phyloP scores from a whole-genome alignment of 2,888 invertebrate species.

The Esperia sulphurella region DNA sequence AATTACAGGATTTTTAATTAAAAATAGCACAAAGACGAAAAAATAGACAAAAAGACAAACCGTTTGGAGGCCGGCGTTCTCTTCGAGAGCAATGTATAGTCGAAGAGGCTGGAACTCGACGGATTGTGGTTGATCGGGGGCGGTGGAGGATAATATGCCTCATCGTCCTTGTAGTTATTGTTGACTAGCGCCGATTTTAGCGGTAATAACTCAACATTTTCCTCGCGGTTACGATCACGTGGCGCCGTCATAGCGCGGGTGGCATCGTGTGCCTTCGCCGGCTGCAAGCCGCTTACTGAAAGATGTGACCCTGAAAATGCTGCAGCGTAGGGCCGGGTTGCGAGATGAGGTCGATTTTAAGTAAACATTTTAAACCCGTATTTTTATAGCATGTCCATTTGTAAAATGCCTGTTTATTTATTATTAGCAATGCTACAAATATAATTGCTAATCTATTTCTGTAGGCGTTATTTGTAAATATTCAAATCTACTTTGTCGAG shows the following conservation, averaged over 20 bases:
- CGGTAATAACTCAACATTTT: conserved; percentile 66
- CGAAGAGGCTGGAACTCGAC: conserved; percentile 57
- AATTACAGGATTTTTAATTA: too few relatives aligned
- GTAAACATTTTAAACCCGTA: not conserved
- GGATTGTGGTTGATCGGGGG: conserved; percentile 53
- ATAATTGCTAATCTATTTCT: not conserved
- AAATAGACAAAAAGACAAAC: conserved; percentile 35
- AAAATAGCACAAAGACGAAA: conserved; percentile 2
- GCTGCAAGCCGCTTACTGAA: conserved; percentile 50
- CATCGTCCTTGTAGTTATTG: conserved; percentile 63
- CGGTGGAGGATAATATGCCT: conserved; percentile 59
- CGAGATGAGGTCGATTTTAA: conserved; percentile 12
- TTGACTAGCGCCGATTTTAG: conserved; percentile 68
- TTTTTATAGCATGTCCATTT: not conserved
- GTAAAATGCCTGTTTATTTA: not conserved
- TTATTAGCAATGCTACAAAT: not conserved
- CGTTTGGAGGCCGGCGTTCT: conserved; percentile 74
- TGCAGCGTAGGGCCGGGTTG: conserved; percentile 48
- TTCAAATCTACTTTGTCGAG: too few relatives aligned
- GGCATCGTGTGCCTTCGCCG: conserved; percentile 50
- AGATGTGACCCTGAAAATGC: conserved; percentile 54
- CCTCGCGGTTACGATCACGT: conserved; percentile 53
- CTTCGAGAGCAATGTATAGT: conserved; percentile 69
- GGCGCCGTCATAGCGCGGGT: conserved; percentile 56
- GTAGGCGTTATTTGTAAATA: too few relatives aligned